Conservation (phyloP, 2,113 vertebrate species). For the Salvator merianae region DNA sequence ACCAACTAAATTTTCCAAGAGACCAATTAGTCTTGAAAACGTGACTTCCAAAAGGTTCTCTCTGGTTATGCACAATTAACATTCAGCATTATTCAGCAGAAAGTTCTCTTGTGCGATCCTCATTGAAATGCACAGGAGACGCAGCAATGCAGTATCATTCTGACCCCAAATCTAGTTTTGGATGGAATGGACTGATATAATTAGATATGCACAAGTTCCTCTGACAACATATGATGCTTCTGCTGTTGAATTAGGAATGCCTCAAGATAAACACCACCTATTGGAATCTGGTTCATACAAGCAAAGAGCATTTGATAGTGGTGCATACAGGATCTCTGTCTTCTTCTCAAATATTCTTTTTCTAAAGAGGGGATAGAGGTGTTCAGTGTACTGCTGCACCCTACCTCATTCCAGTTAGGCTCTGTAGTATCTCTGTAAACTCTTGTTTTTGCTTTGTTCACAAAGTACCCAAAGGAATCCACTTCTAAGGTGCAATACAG, state of each 20-base stretch:
- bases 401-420: constrained; percentile 95
- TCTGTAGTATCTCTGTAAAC: constrained; percentile 91
- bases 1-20: not conserved
- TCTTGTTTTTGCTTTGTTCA: constrained; percentile 95
- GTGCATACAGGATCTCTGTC: not conserved
- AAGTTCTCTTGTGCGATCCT: too few relatives aligned
- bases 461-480: constrained; percentile 96
- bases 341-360: not conserved
- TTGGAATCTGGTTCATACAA: not conserved
- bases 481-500: constrained; percentile 94
- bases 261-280: constrained; percentile 17
- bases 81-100: too few relatives aligned
- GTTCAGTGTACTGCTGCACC: constrained; percentile 16
- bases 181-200: too few relatives aligned
- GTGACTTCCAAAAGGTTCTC: too few relatives aligned
- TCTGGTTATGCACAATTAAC: too few relatives aligned
- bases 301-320: not conserved
- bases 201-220: too few relatives aligned
- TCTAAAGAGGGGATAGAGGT: not conserved
- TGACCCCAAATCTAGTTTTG: too few relatives aligned
- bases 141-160: too few relatives aligned
- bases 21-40: too few relatives aligned
- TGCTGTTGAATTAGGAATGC: not conserved
- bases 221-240: too few relatives aligned
- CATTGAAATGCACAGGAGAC: too few relatives aligned